A percentile compares a stretch with the other conserved stretches of the same genome.
Evolutionary conservation across 2,888 invertebrate genomes (phyloP).

Genomic region (Hirtodrosophila histrioides): DNA sequence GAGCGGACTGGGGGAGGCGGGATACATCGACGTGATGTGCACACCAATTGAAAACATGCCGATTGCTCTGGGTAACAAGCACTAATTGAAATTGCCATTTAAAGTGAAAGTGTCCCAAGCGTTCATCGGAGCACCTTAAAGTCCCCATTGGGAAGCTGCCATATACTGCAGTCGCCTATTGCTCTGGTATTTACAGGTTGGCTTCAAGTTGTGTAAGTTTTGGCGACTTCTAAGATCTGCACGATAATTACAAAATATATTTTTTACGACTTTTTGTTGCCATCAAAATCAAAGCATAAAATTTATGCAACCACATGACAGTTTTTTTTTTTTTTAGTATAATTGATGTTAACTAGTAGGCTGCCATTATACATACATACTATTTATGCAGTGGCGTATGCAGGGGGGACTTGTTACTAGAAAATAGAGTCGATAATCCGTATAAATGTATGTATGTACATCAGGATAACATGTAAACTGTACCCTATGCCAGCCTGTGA

Average conservation of each 20-base stretch:
- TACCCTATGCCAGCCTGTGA: no score
- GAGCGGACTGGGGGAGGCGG: conserved; percentile 25
- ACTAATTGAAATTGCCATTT: conserved; percentile 80
- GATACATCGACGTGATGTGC: conserved; percentile 60
- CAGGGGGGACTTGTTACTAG: no score
- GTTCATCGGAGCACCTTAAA: conserved; percentile 50
- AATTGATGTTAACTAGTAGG: conserved; percentile 46
- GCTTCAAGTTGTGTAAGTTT: conserved; percentile 35
- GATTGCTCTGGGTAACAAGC: conserved; percentile 58
- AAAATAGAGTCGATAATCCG: no score
- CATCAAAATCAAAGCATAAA: conserved; percentile 33
- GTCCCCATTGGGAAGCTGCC: conserved; percentile 27
- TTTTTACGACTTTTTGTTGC: conserved; percentile 18
- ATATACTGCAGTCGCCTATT: conserved; percentile 23
- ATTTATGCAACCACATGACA: conserved; percentile 59
- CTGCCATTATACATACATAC: conserved; percentile 3
- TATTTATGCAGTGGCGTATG: no score
- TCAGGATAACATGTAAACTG: no score
- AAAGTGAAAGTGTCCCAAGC: conserved; percentile 72
- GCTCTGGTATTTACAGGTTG: conserved; percentile 58
- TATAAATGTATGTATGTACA: no score
- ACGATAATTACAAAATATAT: conserved; percentile 69
- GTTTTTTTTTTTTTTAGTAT: conserved; percentile 32
- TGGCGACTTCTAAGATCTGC: conserved; percentile 35
- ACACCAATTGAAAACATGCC: conserved; percentile 66